Conservation (phyloP, 1,140 invertebrate species). For the Copidosoma floridanum region DNA sequence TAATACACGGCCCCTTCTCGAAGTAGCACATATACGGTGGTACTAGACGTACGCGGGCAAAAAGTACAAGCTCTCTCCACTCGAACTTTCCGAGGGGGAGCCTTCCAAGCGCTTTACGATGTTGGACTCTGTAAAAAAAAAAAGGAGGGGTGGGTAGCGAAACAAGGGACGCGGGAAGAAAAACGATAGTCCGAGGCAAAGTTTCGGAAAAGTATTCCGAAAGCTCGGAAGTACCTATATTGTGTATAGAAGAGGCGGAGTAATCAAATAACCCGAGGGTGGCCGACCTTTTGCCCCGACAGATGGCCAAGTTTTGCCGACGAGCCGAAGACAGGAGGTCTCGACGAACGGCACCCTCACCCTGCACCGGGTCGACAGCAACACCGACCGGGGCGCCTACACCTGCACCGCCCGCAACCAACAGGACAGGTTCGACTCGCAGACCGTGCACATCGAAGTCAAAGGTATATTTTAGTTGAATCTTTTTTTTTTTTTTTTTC, state of each 20-base stretch:
- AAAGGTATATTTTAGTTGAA: slow-evolving; percentile 63
- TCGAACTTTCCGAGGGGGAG: no score
- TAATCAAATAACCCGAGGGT: no score
- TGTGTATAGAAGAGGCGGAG: no score
- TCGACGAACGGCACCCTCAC: slow-evolving; percentile 84
- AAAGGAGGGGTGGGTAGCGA: no score
- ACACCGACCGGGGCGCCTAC: slow-evolving; percentile 74
- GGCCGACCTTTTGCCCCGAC: no score
- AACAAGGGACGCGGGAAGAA: not conserved
- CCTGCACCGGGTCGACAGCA: slow-evolving; percentile 69
- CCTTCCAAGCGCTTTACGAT: not conserved
- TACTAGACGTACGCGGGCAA: not conserved
- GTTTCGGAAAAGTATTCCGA: not conserved
- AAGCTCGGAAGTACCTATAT: not conserved
- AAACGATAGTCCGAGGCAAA: not conserved
- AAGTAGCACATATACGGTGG: not conserved
- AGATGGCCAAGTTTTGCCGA: slow-evolving; percentile 79
- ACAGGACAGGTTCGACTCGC: slow-evolving; percentile 74
- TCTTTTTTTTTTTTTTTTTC: no score
- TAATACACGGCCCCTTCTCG: not conserved
- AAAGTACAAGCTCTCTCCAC: no score
- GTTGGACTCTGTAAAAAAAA: not conserved
- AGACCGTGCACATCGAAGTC: slow-evolving; percentile 82
- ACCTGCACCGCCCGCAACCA: slow-evolving; percentile 85
- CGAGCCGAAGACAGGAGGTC: slow-evolving; percentile 83